A percentile compares a stretch with the other conserved stretches of the same genome.
Evolutionary conservation across 2,797 vertebrate genomes (phyloP).

Genomic region (Onychomys arenicola): DNA sequence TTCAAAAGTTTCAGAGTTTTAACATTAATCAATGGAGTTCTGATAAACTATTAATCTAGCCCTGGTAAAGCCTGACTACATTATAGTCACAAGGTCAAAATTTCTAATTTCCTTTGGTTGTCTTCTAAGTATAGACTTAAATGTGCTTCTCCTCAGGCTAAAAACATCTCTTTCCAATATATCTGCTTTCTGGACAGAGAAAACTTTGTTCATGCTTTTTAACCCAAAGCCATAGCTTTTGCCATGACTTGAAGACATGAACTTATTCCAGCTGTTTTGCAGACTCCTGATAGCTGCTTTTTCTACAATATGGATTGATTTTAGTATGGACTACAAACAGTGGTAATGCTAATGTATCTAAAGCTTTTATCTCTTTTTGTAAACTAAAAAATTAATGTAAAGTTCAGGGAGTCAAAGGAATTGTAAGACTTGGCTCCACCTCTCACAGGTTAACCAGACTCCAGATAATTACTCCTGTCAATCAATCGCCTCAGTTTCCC

Average conservation of each 20-base stretch:
- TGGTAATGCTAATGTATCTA: not conserved
- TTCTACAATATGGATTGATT: not conserved
- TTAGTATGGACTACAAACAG: not conserved
- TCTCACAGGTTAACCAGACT: not conserved
- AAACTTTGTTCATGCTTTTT: not conserved
- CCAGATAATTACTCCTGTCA: not conserved
- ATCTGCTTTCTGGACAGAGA: not conserved
- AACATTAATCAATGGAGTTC: not conserved
- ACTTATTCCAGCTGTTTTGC: not conserved
- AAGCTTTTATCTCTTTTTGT: not conserved
- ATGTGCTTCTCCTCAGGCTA: not conserved
- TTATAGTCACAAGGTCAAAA: not conserved
- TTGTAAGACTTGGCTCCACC: not conserved
- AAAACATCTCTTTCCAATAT: not conserved
- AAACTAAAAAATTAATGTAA: not conserved
- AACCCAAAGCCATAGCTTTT: not conserved
- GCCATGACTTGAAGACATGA: not conserved
- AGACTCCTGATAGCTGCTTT: not conserved
- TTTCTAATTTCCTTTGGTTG: not conserved
- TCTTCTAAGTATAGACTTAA: not conserved
- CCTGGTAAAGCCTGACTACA: not conserved
- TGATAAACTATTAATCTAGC: not conserved
- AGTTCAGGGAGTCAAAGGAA: not conserved
- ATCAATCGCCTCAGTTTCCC: not conserved
- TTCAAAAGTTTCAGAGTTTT: not conserved